Base-by-base conservation (phyloP, 2,888 invertebrate species). In the Malthinus flaveolus region DNA sequence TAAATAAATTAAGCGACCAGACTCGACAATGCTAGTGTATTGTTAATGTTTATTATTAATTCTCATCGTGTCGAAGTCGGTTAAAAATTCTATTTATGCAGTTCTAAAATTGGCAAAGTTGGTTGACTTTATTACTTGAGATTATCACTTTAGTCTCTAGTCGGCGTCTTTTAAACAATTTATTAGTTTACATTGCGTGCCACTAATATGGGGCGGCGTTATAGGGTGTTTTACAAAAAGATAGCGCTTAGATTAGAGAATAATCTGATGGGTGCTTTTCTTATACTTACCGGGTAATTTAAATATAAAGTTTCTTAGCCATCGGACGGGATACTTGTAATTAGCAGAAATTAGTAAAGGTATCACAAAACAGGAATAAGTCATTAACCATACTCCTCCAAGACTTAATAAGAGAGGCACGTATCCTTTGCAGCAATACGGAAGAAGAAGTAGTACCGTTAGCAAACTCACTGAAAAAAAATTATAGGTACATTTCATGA, bases 331-430 rank as follows among this genome's bases (percentile, higher is more conserved):
- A 69, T 87, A 88, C 71, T 82, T 83, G 77, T 87, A 87, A 78
- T 88, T 87, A 53, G 86, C 87, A 1, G 87, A 87, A 55, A 88
- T 84, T 49, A 88, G 81, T 35, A 88, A 81, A 0, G 88, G 88
- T 10, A 88, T 77, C 42, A 89, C 86, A 11, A 88, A 77, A 68
- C 85, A 87, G 1, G 87, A 86, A 74, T 88, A 88, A 1, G 85
- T 83, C 0, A 85, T 84, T 76, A 85, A 80, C 69, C 85, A 80
- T 57, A 78, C 78, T 34, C 81, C 78, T 42, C 80, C 81, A 6
- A 83, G 73, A 35, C 87, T 87, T 44, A 88, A 82, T 59, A 88
- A 75, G 39, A 88, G 73, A 1, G 87, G 86, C 1, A 83, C 82
- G 55, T 78, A 78, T 8, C 81, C 81, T 63, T 81, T 76, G 9